Evolutionary conservation across 2,888 invertebrate species (phyloP), one percentile per base, ranked within the genome.

Genomic region (Lomographa bimaculata): DNA sequence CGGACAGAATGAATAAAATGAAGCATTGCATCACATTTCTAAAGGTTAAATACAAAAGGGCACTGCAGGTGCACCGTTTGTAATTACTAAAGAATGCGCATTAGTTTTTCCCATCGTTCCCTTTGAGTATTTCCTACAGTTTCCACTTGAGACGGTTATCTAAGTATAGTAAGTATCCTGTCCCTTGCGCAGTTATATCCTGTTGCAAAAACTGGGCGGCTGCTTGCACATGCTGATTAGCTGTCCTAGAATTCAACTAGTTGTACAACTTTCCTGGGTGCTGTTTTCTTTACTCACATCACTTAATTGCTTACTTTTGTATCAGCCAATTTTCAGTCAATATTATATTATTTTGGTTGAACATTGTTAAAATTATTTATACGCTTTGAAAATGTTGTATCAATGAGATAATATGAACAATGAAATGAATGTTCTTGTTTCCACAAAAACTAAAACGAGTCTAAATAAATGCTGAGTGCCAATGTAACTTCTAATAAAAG

Each of bases 41-140:
- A 32, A 36, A 41, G 40, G 40, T 41, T 43, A 35, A 26, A 30
- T 10, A 41, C 23, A 37, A 40, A 42, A 43, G 32, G 27, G 36
- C 27, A 23, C 10, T 10, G 36, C 42, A 43, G 42, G 41, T 36
- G 42, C 27, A 12, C 36, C 8, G 30, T 16, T 8, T 6, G 27
- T 23, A 32, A 43, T 36, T 36, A 28, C 12, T n/a, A 1, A 19
- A 26, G 36, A 36, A 43, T 33, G 42, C 7, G 23, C n/a, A 19
- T 24, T 28, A 32, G 42, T 42, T 42, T 43, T 36, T 36, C 33
- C 20, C 16, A 11, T 5, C 5, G 12, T 16, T 7, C 14, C 16
- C 8, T 20, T 7, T 18, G 7, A 23, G 17, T 18, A 19, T 14
- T 14, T 14, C 14, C 4, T 14, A 4, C 14, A 14, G 9, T 35